Percentiles rank a stretch among this genome's conserved stretches.
Conservation (phyloP, 1,140 invertebrate genomes). For the Arctopsyche grandis region DNA sequence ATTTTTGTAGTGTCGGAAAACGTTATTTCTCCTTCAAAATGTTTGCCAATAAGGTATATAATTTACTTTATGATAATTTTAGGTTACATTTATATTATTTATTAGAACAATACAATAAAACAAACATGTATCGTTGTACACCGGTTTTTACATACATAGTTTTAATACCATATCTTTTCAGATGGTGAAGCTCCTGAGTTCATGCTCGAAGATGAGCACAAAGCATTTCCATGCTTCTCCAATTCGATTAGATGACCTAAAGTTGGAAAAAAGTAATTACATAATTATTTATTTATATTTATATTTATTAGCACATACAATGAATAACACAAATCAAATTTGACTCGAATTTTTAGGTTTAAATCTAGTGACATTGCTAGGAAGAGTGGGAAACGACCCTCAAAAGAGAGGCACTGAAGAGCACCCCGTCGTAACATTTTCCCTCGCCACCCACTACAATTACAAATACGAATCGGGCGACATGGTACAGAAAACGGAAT, state of each 20-base stretch:
- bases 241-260: constrained; percentile 22
- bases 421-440: constrained; percentile 90
- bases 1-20: too few species aligned
- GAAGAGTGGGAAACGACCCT: constrained; percentile 86
- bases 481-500: constrained; percentile 85
- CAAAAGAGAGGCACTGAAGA: constrained; percentile 82
- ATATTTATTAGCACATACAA: too few species aligned
- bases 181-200: not conserved
- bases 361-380: constrained; percentile 87
- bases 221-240: not conserved
- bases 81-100: too few species aligned
- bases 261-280: constrained; percentile 34
- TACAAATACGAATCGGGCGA: constrained; percentile 83
- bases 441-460: constrained; percentile 88
- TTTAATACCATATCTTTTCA: constrained; percentile 36
- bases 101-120: too few species aligned
- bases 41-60: too few species aligned
- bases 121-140: too few species aligned
- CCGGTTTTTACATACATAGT: too few species aligned
- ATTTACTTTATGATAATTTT: too few species aligned
- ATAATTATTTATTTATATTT: not conserved
- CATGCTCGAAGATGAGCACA: not conserved
- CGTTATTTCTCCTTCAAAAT: too few species aligned
- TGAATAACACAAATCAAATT: not conserved
- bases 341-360: constrained; percentile 72